phyloP scores from a whole-genome alignment of 2,797 vertebrate species.

The Arrhamphus sclerolepis region DNA sequence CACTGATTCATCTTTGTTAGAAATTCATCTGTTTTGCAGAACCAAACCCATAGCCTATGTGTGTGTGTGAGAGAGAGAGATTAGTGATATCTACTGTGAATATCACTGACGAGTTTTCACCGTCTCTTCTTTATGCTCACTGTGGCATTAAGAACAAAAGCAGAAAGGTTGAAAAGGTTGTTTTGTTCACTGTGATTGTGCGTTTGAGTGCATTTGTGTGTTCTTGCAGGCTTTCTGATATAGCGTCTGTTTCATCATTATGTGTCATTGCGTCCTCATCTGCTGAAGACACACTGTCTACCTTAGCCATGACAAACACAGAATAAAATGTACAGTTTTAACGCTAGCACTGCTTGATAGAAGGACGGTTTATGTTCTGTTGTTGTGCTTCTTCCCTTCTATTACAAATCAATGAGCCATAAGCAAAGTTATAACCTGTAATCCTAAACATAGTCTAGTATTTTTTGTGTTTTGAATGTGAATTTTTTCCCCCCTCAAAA shows the following conservation, averaged over 20 bases:
- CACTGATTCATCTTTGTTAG: slow-evolving; percentile 72
- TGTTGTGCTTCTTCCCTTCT: neutral
- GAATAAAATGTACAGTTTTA: neutral
- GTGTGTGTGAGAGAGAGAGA: slow-evolving; percentile 25
- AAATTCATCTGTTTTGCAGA: slow-evolving; percentile 61
- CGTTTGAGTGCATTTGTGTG: slow-evolving; percentile 18
- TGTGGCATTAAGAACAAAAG: slow-evolving; percentile 72
- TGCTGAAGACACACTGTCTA: slow-evolving; percentile 63
- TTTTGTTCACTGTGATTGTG: slow-evolving; percentile 42
- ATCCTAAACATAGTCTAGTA: neutral
- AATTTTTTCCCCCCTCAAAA: neutral
- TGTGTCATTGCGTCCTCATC: slow-evolving; percentile 73
- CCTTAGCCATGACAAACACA: slow-evolving; percentile 24
- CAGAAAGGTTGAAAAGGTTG: slow-evolving; percentile 59
- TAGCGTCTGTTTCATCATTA: slow-evolving; percentile 58
- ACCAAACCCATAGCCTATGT: slow-evolving; percentile 15
- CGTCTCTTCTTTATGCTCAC: slow-evolving; percentile 39
- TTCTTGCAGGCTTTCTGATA: slow-evolving; percentile 49
- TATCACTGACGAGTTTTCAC: slow-evolving; percentile 53
- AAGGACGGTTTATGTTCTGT: slow-evolving; percentile 14
- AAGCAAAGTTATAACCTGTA: neutral
- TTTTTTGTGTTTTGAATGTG: neutral
- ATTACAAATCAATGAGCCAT: neutral
- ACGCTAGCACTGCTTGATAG: neutral
- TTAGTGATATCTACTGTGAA: slow-evolving; percentile 61